phyloP scores from a whole-genome alignment of 2,797 vertebrate genomes.

The Rhadinocentrus ornatus region DNA sequence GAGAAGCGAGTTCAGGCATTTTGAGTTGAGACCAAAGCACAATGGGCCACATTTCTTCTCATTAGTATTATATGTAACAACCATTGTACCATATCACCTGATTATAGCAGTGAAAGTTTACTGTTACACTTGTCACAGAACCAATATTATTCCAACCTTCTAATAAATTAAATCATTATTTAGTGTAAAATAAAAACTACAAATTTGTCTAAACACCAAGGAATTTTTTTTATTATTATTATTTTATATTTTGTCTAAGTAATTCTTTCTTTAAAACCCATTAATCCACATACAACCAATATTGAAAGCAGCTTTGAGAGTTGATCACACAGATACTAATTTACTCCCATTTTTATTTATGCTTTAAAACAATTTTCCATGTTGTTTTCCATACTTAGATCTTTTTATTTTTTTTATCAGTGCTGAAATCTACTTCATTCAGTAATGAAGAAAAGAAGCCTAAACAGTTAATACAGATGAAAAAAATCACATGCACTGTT shows the following conservation, averaged over 20 bases:
- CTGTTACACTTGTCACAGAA: slow-evolving; percentile 16
- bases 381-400: neutral
- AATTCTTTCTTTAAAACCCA: neutral
- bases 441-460: slow-evolving; percentile 26
- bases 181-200: neutral
- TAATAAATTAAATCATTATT: neutral
- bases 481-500: slow-evolving; percentile 57
- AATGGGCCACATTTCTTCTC: slow-evolving; percentile 33
- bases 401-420: slow-evolving; percentile 2
- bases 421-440: slow-evolving; percentile 23
- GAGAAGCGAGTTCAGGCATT: slow-evolving; percentile 58
- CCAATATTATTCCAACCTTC: neutral
- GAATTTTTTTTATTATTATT: no score
- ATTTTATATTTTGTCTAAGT: neutral
- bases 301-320: neutral
- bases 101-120: slow-evolving; percentile 18
- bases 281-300: neutral
- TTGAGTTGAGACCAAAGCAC: slow-evolving; percentile 39
- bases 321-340: slow-evolving; percentile 4
- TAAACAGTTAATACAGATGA: slow-evolving; percentile 20
- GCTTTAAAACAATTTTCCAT: neutral
- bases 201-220: neutral
- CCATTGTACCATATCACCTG: slow-evolving; percentile 25
- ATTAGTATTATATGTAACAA: slow-evolving; percentile 26
- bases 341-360: neutral